Evolutionary conservation across 2,888 invertebrate species (phyloP), one percentile per base, ranked within the genome.

Genomic region (Luperina nickerlii): DNA sequence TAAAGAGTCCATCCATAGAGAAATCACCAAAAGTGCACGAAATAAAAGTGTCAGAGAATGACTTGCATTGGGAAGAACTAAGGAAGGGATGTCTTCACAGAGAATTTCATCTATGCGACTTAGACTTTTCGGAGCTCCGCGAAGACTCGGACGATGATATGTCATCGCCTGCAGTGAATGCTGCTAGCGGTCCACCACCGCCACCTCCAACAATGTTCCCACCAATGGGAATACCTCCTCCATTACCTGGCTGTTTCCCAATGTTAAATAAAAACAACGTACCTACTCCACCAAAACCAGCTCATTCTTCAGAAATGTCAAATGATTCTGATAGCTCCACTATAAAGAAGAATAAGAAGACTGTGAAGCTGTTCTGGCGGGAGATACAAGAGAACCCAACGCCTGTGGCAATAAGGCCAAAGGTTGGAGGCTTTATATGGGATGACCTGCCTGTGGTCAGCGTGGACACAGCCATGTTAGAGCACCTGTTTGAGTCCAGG

Each of bases 351-450:
- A 99, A 98, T 92, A 99, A 99, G 96, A 99, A 99, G 94, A 99
- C 99, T 45, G 98, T 99, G 24, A 99, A 99, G 95, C 97, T 99
- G 74, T 99, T 99, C 95, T 99, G 99, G 99, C 98, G 98, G 93
- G 99, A 99, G 95, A 98, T 99, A 13, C 97, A 98, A 88, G 99
- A 98, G 87, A 98, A 98, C 92, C 98, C 98, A 0, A 91, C 93
- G n/a, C 95, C 96, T 8, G 92, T 96, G 57, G 90, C 96, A 78
- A 94, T 97, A 65, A 96, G 97, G 24, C 96, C 98, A 60, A 98
- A 98, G 83, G 96, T 98, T 71, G 97, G 97, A 86, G 97, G 98
- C 74, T 98, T 98, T 91, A 98, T 99, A 92, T 99, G 99, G 99
- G 99, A 99, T 93, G 99, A 99, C 92, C 95, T 99, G 74, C 98